Evolutionary conservation across 1,140 invertebrate species (phyloP).

Genomic region (Anastrepha obliqua): DNA sequence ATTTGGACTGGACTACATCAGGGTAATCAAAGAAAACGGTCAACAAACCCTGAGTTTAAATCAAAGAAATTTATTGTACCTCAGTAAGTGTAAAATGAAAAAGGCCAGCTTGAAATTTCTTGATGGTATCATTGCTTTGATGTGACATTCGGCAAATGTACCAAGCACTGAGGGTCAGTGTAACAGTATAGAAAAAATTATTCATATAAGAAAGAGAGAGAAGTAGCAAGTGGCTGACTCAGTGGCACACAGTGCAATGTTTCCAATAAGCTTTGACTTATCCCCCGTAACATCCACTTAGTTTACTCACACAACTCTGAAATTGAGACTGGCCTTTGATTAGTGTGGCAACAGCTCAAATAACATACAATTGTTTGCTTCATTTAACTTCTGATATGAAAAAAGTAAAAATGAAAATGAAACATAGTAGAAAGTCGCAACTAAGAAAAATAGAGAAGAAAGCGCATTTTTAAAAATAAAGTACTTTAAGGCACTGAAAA

Average conservation of each 20-base stretch:
- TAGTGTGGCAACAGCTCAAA: conserved; percentile 51
- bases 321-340: conserved; percentile 35
- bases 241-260: background rate
- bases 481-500: background rate
- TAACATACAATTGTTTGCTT: conserved; percentile 54
- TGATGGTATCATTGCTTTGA: background rate
- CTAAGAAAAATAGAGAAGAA: conserved; percentile 23
- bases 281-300: background rate
- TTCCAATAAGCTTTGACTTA: background rate
- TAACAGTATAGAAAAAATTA: background rate
- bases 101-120: background rate
- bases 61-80: no score
- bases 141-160: background rate
- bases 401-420: background rate
- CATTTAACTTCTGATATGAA: conserved; percentile 46
- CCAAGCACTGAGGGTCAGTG: background rate
- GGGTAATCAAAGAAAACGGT: no score
- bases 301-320: background rate
- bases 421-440: background rate
- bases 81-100: background rate
- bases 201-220: no score
- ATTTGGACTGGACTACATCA: no score
- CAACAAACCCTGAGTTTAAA: no score
- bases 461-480: conserved; percentile 1
- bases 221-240: background rate